phyloP scores from a whole-genome alignment of 1,140 invertebrate species.

The Akabosia matsudoensis region DNA sequence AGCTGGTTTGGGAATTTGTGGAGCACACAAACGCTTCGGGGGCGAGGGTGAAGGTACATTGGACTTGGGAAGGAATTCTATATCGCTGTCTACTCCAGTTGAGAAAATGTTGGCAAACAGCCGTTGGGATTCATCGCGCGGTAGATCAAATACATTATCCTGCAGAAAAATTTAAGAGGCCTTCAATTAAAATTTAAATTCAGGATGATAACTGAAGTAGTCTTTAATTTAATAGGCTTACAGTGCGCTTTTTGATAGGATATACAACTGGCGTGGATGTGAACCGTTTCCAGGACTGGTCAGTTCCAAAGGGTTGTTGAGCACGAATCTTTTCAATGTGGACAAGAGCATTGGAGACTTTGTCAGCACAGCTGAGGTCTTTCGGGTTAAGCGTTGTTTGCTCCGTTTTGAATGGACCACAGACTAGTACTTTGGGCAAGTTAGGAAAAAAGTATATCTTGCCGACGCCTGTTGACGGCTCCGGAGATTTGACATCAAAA shows the following conservation, averaged over 20 bases:
- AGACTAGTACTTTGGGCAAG: conserved; percentile 17
- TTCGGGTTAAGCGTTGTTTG: neutral
- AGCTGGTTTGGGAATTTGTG: neutral
- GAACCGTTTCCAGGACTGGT: conserved; percentile 1
- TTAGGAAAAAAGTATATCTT: conserved; percentile 17
- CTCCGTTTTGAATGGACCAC: conserved; percentile 16
- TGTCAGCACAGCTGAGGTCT: neutral
- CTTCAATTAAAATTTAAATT: no score
- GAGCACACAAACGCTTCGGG: no score
- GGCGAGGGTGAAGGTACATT: no score
- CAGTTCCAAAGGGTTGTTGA: neutral
- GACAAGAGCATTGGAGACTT: neutral
- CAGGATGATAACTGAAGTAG: neutral
- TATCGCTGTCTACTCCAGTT: neutral
- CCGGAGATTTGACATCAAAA: neutral
- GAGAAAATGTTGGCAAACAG: neutral
- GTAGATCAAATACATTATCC: neutral
- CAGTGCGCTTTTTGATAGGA: neutral
- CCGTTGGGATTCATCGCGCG: neutral
- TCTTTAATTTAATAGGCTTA: neutral
- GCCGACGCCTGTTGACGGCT: neutral
- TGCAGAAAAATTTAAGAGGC: no score
- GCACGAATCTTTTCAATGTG: neutral
- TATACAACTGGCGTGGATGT: neutral
- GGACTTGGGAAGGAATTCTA: neutral